Evolutionary conservation across 2,113 vertebrate species (phyloP).

Genomic region (Ptychochromis oligacanthus): DNA sequence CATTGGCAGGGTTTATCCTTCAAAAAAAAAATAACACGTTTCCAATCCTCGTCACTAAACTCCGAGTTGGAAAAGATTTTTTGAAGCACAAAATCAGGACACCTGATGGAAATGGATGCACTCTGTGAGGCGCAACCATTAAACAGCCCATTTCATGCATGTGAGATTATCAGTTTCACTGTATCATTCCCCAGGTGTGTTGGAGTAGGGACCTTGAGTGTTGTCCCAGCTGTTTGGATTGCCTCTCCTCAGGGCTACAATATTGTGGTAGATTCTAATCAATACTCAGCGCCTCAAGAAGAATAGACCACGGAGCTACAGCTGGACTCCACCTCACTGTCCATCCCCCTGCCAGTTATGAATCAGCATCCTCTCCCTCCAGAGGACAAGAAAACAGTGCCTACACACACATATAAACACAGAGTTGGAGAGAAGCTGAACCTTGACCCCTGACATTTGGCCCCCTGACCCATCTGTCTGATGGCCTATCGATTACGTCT

Average conservation of each 20-base stretch:
- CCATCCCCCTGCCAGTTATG: slow-evolving; percentile 63
- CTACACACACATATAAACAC: slow-evolving; percentile 48
- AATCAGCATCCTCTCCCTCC: slow-evolving; percentile 75
- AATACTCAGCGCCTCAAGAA: slow-evolving; percentile 67
- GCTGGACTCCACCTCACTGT: slow-evolving; percentile 61
- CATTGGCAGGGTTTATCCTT: not conserved
- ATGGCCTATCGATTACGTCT: slow-evolving; percentile 85
- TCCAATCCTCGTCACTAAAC: not conserved
- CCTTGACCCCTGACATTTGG: slow-evolving; percentile 76
- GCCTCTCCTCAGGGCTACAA: slow-evolving; percentile 66
- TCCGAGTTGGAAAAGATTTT: not conserved
- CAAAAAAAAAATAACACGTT: not conserved
- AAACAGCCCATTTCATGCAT: slow-evolving; percentile 18
- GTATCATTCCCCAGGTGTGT: slow-evolving; percentile 39
- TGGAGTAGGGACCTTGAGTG: slow-evolving; percentile 50
- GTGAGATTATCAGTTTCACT: slow-evolving; percentile 4
- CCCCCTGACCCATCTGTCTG: slow-evolving; percentile 80
- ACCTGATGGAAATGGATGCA: slow-evolving; percentile 15
- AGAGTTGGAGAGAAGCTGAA: slow-evolving; percentile 59
- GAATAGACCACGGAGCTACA: slow-evolving; percentile 61
- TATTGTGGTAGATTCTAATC: slow-evolving; percentile 68
- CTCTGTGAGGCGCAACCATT: not conserved
- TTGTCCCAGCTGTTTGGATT: slow-evolving; percentile 68
- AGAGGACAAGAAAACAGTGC: slow-evolving; percentile 31
- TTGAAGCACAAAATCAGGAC: not conserved